A percentile compares a stretch with the other conserved stretches of the same genome.
Conservation (phyloP, 53 echinoderm and acorn worm species). For the Crossaster papposus region DNA sequence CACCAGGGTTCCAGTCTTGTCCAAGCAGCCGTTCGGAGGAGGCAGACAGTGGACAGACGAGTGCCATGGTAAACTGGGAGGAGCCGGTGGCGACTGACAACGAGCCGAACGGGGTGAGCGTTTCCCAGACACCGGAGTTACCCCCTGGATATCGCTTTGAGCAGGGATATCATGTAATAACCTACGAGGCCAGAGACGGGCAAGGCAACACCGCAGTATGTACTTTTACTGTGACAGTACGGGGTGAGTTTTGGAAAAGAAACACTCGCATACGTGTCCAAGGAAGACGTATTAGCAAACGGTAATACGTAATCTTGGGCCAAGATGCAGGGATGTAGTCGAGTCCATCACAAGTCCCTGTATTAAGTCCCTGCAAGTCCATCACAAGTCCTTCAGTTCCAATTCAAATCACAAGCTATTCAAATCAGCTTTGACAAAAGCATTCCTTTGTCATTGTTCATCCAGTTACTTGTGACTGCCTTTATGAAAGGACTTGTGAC, state of each 20-base stretch:
- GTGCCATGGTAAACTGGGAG: constrained; percentile 44
- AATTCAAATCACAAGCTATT: too few species aligned
- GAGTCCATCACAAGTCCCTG: too few species aligned
- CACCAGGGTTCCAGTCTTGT: constrained; percentile 57
- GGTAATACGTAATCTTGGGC: too few species aligned
- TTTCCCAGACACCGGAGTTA: not conserved
- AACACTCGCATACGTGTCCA: too few species aligned
- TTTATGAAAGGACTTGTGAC: too few species aligned
- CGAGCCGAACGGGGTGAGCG: not conserved
- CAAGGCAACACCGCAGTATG: not conserved
- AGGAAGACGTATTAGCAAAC: too few species aligned
- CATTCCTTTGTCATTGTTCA: too few species aligned
- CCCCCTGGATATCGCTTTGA: constrained; percentile 9
- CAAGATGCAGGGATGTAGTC: too few species aligned
- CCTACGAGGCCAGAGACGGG: not conserved
- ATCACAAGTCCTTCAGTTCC: too few species aligned
- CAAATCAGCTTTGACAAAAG: too few species aligned
- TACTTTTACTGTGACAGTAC: constrained; percentile 23
- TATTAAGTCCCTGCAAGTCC: too few species aligned
- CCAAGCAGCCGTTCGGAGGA: constrained; percentile 43
- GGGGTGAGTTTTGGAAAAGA: constrained; percentile 4
- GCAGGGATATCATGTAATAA: constrained; percentile 12
- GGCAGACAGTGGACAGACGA: constrained; percentile 46
- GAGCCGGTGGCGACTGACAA: constrained; percentile 59
- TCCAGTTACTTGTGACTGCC: too few species aligned